A percentile compares a stretch with the other conserved stretches of the same genome.
These are phyloP conservation scores for Oeneis ivallda DNA, from an alignment of 2,888 invertebrate genomes.

Conservation along the genomic window DNA sequence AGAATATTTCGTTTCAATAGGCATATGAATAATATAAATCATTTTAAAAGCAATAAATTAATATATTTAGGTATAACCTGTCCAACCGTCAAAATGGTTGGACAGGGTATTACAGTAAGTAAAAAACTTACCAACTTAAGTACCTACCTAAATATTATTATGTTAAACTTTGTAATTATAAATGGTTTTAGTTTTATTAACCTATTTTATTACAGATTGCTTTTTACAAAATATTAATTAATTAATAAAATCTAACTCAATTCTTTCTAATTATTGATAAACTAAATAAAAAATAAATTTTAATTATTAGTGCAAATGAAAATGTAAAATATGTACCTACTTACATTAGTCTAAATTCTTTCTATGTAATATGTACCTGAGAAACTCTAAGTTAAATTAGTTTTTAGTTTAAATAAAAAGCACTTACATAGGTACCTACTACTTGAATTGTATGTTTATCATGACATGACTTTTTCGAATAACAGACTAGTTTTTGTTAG, in stretches of 20 bases:
- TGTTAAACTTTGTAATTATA: too few species aligned
- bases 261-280: slow-evolving; percentile 3
- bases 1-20: too few species aligned
- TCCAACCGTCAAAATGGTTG: too few species aligned
- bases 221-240: background rate
- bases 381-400: background rate
- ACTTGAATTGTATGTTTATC: background rate
- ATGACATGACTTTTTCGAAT: background rate
- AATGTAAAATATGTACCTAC: background rate
- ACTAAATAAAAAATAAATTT: slow-evolving; percentile 13
- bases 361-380: slow-evolving; percentile 17
- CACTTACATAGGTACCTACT: too few species aligned
- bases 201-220: background rate
- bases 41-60: too few species aligned
- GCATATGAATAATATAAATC: too few species aligned
- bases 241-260: slow-evolving; percentile 15
- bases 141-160: too few species aligned
- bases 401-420: background rate
- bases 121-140: too few species aligned
- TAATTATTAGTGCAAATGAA: slow-evolving; percentile 8
- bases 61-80: too few species aligned
- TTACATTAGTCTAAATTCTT: slow-evolving; percentile 14
- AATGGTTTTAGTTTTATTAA: too few species aligned
- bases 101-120: too few species aligned
- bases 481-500: too few species aligned